Base-by-base conservation (phyloP, 2,888 invertebrate species). In the Conops quadrifasciatus region DNA sequence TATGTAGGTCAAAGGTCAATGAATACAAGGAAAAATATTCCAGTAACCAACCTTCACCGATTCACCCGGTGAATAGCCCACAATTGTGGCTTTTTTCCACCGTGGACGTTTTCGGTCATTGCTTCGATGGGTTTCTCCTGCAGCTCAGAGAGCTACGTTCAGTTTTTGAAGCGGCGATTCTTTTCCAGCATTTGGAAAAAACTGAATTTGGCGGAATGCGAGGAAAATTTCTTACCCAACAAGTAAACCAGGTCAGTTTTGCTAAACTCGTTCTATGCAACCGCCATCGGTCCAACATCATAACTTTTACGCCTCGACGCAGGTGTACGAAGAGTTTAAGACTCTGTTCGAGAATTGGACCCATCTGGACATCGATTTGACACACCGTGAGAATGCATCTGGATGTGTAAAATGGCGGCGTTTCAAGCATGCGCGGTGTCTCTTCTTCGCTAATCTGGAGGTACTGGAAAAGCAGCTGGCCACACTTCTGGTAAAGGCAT, bases 121-220 rank as follows among this genome's bases (percentile, higher is more conserved):
- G 79, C 56, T 88, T 92, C 62, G 88, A 90, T 72, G 85, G 88
- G 9, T 94, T 91, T 82, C 86, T 90, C 72, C 87, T 89, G 51
- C 88, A 94, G 56, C 85, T 95, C 1, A 85, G 86, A 60, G 88
- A 92, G 81, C 88, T 95, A 45, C 88, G 92, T 85, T 87, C 87
- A 7, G 89, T 97, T 76, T 90, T 96, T 76, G 90, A 91, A 70
- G 91, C 93, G 0, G 93, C 93, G 0, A 87, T 91, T 5, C 96
- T 96, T 81, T 95, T 95, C 82, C 87, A 92, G 71, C 95, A 95
- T 82, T 86, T 97, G 72, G 97, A 97, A 84, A 95, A 94, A 82
- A 90, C 95, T 0, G 95, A 95, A 86, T 89, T 95, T 72, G 91
- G 92, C 56, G 85, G 85, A 1, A 67, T 80, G 59, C 79, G 80